Evolutionary conservation across 2,888 invertebrate species (phyloP), one percentile per base, ranked within the genome.

Genomic region (Ochropleura leucogaster): DNA sequence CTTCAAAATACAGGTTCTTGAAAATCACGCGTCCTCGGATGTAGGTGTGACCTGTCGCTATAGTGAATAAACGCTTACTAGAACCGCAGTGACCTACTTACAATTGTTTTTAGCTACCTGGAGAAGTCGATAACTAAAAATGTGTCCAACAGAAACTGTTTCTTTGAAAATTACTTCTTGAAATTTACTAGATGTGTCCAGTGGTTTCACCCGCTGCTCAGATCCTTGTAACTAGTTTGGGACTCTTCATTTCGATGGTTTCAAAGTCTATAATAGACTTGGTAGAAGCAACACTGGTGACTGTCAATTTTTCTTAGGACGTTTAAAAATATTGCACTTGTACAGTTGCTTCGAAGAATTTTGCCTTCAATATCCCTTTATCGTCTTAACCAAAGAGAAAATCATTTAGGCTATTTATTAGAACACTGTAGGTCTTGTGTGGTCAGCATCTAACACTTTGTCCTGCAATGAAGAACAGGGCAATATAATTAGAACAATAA

Each of bases 1-100:
- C 6, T 6, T 42, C 9, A 20, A 70, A 16, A 49, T 42, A 42
- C 9, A 20, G 10, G 7, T 18, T 71, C 30, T 44, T 14, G 14
- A n/a, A 51, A 66, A 30, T 12, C 12, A 8, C n/a, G 44, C 16
- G 40, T 30, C 51, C 42, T 30, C 42, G 20, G 20, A 16, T 66
- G 55, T 68, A 62, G 64, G 62, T 69, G 62, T 67, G 40, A 71
- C 60, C 62, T 66, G 14, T 59, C 55, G 53, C 42, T 83, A 20
- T 49, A 55, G 30, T 72, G 68, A 71, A 80, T 68, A 74, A 80
- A 20, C 62, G 71, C 18, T 80, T 81, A 71, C 84, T 55, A 44
- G 44, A 69, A 60, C 68, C 76, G 69, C 82, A 69, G 75, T 84
- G 82, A 82, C 82, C 85, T 72, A 84, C 72, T 80, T 60, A 49